Percentiles rank a stretch among this genome's conserved stretches.
phyloP scores from a whole-genome alignment of 1,140 invertebrate species.

The Drosophila tsacasi region DNA sequence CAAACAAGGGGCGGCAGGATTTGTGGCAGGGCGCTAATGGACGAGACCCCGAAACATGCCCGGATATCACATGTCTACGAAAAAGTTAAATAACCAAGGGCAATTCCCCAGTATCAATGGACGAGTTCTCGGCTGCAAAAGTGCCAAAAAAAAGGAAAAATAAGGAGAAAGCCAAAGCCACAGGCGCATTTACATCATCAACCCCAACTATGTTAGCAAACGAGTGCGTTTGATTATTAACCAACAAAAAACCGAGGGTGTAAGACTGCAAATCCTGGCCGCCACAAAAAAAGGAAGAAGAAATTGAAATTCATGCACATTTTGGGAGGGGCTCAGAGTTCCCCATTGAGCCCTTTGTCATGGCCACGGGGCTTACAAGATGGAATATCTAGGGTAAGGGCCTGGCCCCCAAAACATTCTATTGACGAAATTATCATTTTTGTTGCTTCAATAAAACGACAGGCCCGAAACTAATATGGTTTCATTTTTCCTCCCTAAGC shows the following conservation, averaged over 20 bases:
- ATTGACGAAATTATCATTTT: conserved; percentile 80
- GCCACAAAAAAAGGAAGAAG: conserved; percentile 1
- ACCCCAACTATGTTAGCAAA: conserved; percentile 39
- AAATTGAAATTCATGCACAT: conserved; percentile 81
- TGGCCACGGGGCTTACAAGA: conserved; percentile 31
- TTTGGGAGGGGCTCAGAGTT: conserved; percentile 13
- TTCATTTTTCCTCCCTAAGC: conserved; percentile 44
- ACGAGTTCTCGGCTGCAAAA: not conserved
- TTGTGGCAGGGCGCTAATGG: conserved; percentile 60
- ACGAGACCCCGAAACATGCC: conserved; percentile 35
- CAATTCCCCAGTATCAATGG: conserved; percentile 71
- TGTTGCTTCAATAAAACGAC: conserved; percentile 82
- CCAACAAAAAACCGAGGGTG: conserved; percentile 34
- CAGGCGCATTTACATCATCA: conserved; percentile 51
- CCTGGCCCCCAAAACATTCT: conserved; percentile 40
- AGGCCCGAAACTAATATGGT: conserved; percentile 76
- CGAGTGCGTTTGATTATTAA: conserved; percentile 75
- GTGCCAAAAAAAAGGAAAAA: not conserved
- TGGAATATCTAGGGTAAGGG: conserved; percentile 32
- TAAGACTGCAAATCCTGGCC: conserved; percentile 61
- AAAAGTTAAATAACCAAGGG: conserved; percentile 79
- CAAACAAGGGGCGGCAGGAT: conserved; percentile 59
- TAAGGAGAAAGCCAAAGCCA: conserved; percentile 17
- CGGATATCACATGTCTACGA: conserved; percentile 71
- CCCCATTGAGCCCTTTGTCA: conserved; percentile 15